Evolutionary conservation across 2,113 vertebrate genomes (phyloP).

Genomic region (Gallinago undulata): DNA sequence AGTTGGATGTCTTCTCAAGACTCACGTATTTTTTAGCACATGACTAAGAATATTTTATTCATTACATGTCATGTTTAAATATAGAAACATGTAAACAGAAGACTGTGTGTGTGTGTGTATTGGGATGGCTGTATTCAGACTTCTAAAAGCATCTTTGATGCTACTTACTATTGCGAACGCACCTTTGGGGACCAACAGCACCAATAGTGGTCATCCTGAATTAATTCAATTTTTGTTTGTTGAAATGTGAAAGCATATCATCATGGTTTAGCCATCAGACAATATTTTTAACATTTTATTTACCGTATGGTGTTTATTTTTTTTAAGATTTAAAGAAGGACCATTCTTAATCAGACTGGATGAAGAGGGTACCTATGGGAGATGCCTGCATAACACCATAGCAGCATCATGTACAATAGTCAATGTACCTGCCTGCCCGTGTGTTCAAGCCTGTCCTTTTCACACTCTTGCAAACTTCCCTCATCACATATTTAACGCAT

Average conservation of each 20-base stretch:
- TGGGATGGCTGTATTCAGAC: background rate
- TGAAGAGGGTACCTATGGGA: background rate
- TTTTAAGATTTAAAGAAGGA: background rate
- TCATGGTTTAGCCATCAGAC: too few species aligned
- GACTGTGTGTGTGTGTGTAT: background rate
- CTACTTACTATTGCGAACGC: background rate
- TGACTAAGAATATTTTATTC: background rate
- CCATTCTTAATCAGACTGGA: background rate
- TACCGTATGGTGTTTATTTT: background rate
- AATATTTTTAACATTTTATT: background rate
- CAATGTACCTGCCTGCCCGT: too few species aligned
- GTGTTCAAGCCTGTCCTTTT: background rate
- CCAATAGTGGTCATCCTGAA: background rate
- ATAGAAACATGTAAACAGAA: background rate
- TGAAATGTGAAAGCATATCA: background rate
- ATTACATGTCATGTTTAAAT: background rate
- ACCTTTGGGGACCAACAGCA: background rate
- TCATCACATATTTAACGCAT: background rate
- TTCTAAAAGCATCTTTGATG: background rate
- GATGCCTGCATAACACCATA: background rate
- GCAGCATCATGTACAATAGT: background rate
- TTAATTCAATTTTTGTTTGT: background rate
- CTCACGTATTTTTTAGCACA: background rate
- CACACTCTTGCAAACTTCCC: background rate
- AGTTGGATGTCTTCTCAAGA: background rate